phyloP scores from a whole-genome alignment of 2,888 invertebrate genomes.

The Malthinus seriepunctatus region DNA sequence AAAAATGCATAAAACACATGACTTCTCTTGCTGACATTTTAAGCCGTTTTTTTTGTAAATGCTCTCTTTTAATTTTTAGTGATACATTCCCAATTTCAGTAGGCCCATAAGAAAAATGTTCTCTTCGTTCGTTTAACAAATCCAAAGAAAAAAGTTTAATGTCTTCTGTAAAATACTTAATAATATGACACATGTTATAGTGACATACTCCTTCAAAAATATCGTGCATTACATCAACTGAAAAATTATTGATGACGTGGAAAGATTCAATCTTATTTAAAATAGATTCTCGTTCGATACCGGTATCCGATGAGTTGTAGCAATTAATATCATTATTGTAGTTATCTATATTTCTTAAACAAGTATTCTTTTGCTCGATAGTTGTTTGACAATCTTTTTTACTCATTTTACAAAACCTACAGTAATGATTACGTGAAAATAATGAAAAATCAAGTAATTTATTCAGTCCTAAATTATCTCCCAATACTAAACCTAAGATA shows the following conservation, averaged over 20 bases:
- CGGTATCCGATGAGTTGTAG: neutral
- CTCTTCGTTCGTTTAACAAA: neutral
- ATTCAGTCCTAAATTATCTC: neutral
- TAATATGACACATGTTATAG: neutral
- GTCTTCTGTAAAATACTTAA: neutral
- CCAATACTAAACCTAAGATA: neutral
- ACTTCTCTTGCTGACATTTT: conserved; percentile 29
- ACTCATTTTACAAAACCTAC: neutral
- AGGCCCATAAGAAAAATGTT: conserved; percentile 21
- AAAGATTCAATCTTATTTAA: neutral
- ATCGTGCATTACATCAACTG: neutral
- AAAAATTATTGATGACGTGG: too few species aligned
- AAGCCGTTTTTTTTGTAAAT: conserved; percentile 18
- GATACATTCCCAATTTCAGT: conserved; percentile 23
- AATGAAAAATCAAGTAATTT: too few species aligned
- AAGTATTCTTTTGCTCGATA: neutral
- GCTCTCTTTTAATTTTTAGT: conserved; percentile 10
- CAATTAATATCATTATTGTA: neutral
- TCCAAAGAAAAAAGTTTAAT: neutral
- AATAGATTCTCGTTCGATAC: neutral
- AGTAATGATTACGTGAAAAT: neutral
- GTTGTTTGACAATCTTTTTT: neutral
- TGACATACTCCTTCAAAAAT: conserved; percentile 2
- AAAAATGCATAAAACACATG: neutral
- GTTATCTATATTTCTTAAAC: neutral